Evolutionary conservation across 2,888 invertebrate genomes (phyloP), one percentile per base, ranked within the genome.

Genomic region (Cephus nigrinus): DNA sequence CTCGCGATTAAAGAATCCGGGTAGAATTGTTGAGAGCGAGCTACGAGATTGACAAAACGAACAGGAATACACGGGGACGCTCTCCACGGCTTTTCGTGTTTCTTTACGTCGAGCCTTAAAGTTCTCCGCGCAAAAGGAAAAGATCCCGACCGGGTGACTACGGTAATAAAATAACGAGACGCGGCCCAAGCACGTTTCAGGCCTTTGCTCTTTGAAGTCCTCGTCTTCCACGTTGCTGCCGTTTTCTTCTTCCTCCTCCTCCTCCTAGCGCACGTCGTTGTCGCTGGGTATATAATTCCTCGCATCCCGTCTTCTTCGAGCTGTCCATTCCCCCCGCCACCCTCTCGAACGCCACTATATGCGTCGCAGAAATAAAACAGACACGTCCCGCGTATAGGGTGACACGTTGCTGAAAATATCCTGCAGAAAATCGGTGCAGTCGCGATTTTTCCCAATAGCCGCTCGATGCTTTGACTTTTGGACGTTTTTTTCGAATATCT

Each of bases 371-470:
- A 87, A 84, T 87, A 86, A 86, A 84, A 83, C 32, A 71, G 12
- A 12, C 31, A 77, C 74, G 69, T 76, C 77, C 78, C 81, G 80
- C 81, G 83, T 82, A 84, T 84, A 83, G 83, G 84, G 80, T 85
- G 87, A 87, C 85, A 85, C 86, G 83, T 82, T 81, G 85, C 86
- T 85, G 82, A 84, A 88, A 88, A 88, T 88, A 88, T 82, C 80
- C 79, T 34, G 73, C 32, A 71, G 71, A 55, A 23, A 55, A 1
- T 55, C 9, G 55, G 1, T 23, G 15, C 23, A 2, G 23, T 55
- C 23, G 23, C 23, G 0, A 2, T 2, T 9, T 23, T 55, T 23
- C 9, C 9, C 55, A 23, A 23, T 23, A 9, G 55, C 23, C 23
- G 3, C 2, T 9, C 55, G 55, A 9, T 23, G 55, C 23, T 55